Evolutionary conservation across 2,113 vertebrate species (phyloP).

Genomic region (Lanius ludovicianus): DNA sequence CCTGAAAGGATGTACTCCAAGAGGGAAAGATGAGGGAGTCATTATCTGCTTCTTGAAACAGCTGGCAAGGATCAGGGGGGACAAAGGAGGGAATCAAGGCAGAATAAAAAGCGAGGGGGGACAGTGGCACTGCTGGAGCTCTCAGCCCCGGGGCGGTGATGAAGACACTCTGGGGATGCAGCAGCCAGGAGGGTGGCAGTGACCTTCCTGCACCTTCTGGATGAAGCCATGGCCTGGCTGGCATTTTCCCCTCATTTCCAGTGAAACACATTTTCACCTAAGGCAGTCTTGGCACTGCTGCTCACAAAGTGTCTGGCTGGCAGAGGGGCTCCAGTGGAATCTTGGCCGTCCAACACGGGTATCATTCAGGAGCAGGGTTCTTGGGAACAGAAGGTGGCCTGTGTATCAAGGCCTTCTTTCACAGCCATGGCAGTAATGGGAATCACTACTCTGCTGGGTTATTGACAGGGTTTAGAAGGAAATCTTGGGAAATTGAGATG

Average conservation of each 20-base stretch:
- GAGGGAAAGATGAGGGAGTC: neutral
- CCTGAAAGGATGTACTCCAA: neutral
- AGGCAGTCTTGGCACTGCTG: neutral
- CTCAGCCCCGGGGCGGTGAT: accelerated
- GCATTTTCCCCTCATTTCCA: neutral
- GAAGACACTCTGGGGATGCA: neutral
- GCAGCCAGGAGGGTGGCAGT: neutral
- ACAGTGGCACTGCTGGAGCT: neutral
- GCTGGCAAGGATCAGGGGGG: neutral
- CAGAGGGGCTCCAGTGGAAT: slow-evolving; percentile 19
- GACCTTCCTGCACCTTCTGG: neutral
- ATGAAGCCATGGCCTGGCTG: neutral
- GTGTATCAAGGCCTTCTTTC: slow-evolving; percentile 24
- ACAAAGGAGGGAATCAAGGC: neutral
- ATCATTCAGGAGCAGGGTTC: slow-evolving; percentile 11
- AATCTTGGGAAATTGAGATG: neutral
- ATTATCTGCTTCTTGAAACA: neutral
- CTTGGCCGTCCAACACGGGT: slow-evolving; percentile 31
- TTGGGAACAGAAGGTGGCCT: slow-evolving; percentile 17
- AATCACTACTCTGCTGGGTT: neutral
- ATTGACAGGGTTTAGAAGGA: neutral
- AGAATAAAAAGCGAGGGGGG: neutral
- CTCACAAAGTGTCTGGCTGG: neutral
- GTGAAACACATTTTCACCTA: neutral
- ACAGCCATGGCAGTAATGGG: neutral